Evolutionary conservation across 1,140 invertebrate species (phyloP).

Genomic region (Vanessa atalanta): DNA sequence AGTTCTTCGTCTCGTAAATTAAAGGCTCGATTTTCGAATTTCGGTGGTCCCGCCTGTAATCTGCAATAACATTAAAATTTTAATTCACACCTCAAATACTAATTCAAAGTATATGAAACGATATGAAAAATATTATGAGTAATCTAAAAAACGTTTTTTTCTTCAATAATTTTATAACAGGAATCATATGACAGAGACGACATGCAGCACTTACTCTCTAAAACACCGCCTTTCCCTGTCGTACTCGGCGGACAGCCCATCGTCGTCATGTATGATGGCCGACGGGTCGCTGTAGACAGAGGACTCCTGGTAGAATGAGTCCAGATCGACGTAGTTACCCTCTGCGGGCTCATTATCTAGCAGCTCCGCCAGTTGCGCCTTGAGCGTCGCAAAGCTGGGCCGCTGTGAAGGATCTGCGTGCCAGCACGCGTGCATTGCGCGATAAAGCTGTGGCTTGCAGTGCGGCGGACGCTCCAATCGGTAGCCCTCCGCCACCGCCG

Average conservation of each 20-base stretch:
- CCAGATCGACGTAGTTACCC: conserved; percentile 88
- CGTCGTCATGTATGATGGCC: conserved; percentile 77
- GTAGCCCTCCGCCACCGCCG: conserved; percentile 87
- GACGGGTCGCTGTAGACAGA: conserved; percentile 82
- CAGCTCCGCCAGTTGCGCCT: conserved; percentile 85
- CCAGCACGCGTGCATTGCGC: conserved; percentile 89
- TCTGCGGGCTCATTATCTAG: conserved; percentile 86
- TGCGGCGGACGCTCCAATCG: conserved; percentile 88
- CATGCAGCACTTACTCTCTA: conserved; percentile 63
- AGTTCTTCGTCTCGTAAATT: conserved; percentile 71
- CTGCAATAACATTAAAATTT: conserved; percentile 43
- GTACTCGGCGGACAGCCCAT: conserved; percentile 74
- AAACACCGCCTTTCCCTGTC: conserved; percentile 69
- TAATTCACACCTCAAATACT: background rate
- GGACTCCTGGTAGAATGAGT: conserved; percentile 87
- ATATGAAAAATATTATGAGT: too few relatives aligned
- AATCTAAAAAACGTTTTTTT: too few relatives aligned
- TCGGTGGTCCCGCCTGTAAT: conserved; percentile 57
- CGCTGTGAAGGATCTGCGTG: conserved; percentile 87
- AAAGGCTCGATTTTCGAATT: conserved; percentile 69
- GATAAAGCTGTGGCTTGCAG: conserved; percentile 88
- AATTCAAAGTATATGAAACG: too few relatives aligned
- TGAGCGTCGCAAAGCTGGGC: conserved; percentile 86
- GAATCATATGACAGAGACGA: too few relatives aligned
- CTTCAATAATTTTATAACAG: too few relatives aligned